These are phyloP conservation scores for Drosophila tristis DNA, from an alignment of 1,140 invertebrate genomes.

Conservation along the genomic window DNA sequence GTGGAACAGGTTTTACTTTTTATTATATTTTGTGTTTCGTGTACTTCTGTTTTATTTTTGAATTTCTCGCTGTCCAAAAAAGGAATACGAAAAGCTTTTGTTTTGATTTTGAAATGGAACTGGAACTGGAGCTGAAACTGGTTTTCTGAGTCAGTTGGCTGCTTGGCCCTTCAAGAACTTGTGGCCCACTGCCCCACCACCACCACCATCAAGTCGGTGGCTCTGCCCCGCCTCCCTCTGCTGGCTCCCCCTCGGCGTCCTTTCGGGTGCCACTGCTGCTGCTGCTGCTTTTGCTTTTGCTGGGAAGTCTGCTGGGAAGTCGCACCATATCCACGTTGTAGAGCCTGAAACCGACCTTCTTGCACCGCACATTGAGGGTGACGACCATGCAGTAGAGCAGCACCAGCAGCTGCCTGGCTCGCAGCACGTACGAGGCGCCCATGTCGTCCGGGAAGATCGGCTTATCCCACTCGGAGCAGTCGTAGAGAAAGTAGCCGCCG, in stretches of 20 bases:
- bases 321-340: conserved; percentile 32
- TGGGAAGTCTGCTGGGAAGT: background rate
- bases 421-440: conserved; percentile 85
- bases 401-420: conserved; percentile 85
- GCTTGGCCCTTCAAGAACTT: conserved; percentile 9
- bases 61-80: conserved; percentile 10
- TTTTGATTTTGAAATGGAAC: conserved; percentile 63
- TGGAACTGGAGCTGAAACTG: conserved; percentile 48
- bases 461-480: conserved; percentile 85
- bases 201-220: too few species aligned
- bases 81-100: conserved; percentile 49
- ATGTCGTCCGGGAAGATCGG: conserved; percentile 85
- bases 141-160: conserved; percentile 56
- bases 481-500: conserved; percentile 86
- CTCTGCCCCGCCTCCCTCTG: too few species aligned
- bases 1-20: conserved; percentile 47
- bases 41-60: conserved; percentile 17
- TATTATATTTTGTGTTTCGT: conserved; percentile 1
- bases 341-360: conserved; percentile 34
- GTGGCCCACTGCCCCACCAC: too few species aligned
- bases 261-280: conserved; percentile 1
- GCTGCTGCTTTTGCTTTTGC: background rate
- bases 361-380: conserved; percentile 80
- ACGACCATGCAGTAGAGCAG: conserved; percentile 85
- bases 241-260: background rate